phyloP scores from a whole-genome alignment of 2,113 vertebrate genomes.

The Micromys minutus region DNA sequence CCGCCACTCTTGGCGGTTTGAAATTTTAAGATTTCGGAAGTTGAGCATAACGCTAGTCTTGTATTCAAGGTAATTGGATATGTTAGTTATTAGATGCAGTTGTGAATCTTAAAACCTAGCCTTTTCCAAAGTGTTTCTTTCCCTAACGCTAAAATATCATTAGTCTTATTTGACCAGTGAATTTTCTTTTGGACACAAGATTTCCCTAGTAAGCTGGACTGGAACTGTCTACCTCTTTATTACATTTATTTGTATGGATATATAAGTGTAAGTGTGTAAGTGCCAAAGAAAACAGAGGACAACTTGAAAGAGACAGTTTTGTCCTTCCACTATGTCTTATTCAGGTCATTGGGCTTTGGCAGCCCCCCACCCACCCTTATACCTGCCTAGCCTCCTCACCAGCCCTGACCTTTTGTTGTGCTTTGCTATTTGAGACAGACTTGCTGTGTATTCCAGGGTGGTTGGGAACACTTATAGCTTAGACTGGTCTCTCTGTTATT shows the following conservation, averaged over 20 bases:
- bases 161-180: not conserved
- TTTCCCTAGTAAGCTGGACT: not conserved
- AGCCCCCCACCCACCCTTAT: not conserved
- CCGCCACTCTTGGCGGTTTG: not conserved
- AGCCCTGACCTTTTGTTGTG: not conserved
- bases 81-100: conserved; percentile 21
- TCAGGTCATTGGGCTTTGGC: not conserved
- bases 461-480: not conserved
- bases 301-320: not conserved
- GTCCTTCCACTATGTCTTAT: not conserved
- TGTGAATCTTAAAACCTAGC: not conserved
- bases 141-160: not conserved
- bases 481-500: not conserved
- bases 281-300: not conserved
- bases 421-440: not conserved
- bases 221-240: not conserved
- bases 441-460: not conserved
- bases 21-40: conserved; percentile 54
- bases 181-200: not conserved
- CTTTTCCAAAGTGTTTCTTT: not conserved
- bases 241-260: not conserved
- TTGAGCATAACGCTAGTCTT: conserved; percentile 27
- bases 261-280: not conserved
- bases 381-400: not conserved
- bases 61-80: conserved; percentile 36